A percentile compares a stretch with the other conserved stretches of the same genome.
Evolutionary conservation across 2,113 vertebrate genomes (phyloP).

Genomic region (Struthidea cinerea): DNA sequence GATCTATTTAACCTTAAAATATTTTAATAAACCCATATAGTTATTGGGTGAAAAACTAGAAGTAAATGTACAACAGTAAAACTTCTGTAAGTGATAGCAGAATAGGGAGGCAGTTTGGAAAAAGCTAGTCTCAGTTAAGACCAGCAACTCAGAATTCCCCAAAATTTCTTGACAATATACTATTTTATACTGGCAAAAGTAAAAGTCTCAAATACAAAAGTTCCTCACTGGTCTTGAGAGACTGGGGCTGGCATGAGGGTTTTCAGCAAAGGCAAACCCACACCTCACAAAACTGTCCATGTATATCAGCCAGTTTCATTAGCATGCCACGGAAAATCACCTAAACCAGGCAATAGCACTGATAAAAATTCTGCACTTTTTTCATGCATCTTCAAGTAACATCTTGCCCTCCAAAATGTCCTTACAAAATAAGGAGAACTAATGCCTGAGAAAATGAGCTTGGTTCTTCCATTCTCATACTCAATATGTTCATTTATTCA

Average conservation of each 20-base stretch:
- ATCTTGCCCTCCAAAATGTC: background rate
- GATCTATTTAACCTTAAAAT: background rate
- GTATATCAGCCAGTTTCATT: background rate
- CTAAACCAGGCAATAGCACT: background rate
- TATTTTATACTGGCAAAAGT: background rate
- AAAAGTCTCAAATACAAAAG: background rate
- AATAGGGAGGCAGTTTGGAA: background rate
- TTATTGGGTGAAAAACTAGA: background rate
- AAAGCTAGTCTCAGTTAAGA: background rate
- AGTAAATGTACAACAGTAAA: background rate
- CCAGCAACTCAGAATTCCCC: background rate
- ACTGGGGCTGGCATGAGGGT: rapidly evolving
- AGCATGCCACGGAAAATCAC: background rate
- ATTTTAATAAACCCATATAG: background rate
- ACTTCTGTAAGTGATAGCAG: background rate
- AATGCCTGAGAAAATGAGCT: background rate
- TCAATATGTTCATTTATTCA: background rate
- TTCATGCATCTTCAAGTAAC: rapidly evolving
- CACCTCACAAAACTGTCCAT: background rate
- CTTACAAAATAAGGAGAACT: background rate
- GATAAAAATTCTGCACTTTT: background rate
- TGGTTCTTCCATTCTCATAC: background rate
- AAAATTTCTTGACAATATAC: background rate
- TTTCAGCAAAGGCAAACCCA: background rate
- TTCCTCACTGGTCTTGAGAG: background rate